Base-by-base conservation (phyloP, 2,797 vertebrate species). In the Microctenopoma stevenorrisi region DNA sequence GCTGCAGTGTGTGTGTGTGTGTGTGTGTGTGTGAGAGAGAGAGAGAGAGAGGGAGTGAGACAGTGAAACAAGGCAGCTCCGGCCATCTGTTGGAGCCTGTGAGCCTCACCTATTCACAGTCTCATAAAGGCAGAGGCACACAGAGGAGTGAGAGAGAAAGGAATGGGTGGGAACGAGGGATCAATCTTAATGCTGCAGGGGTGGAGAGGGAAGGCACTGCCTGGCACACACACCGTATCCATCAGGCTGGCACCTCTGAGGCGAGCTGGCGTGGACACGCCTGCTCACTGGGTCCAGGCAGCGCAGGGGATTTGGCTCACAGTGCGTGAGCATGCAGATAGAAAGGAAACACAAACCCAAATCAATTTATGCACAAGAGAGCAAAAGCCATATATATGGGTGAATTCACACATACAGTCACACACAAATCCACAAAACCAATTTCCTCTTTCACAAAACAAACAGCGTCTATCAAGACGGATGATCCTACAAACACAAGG, bases 81-180 rank as follows among this genome's bases (percentile, higher is more conserved):
- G 73, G 86, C 93, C 93, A 93, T 94, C 93, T 94, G 93, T 91
- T 91, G 90, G 87, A 92, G 90, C 84, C 85, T 87, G 81, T 72
- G 85, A 88, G 88, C 81, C 86, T 92, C 86, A 91, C 90, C 88
- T 91, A 92, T 93, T 93, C 92, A 93, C 85, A 86, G 83, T 61
- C 80, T 90, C 86, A 92, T 90, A 91, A 90, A 93, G 78, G 88
- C 83, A 76, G 83, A 89, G 83, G 85, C 82, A 86, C 86, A 86
- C 71, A 87, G 87, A 87, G 85, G 79, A 88, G 72, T 49, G 60
- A 57, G 76, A 82, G 76, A 91, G 88, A 90, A 90, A 89, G 82
- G 75, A 92, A 89, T 85, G 86, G 88, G 89, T 88, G 89, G 86
- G 82, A 88, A 86, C 78, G 25, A 83, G 72, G 86, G 89, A 89